phyloP scores from a whole-genome alignment of 2,888 invertebrate species.

The Theretra japonica region DNA sequence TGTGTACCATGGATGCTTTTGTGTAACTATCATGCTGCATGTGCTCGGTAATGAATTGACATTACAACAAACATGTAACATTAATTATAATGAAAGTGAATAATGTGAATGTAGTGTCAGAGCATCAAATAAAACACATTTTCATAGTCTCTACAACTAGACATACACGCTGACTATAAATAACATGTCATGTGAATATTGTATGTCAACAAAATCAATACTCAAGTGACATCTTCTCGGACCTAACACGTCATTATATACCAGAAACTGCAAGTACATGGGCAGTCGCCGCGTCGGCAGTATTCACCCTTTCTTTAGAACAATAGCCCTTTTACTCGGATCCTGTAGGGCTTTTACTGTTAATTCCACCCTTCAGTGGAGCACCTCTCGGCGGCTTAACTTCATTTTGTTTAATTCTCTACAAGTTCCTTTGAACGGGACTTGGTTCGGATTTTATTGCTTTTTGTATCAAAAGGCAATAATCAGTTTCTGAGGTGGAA shows the following conservation, averaged over 20 bases:
- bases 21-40: no score
- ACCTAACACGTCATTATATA: constrained; percentile 14
- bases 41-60: no score
- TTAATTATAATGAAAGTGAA: no score
- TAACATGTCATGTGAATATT: no score
- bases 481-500: neutral
- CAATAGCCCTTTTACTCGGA: constrained; percentile 49
- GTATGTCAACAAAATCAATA: neutral
- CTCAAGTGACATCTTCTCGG: neutral
- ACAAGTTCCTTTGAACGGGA: constrained; percentile 19
- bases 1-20: no score
- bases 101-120: no score
- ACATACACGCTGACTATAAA: no score
- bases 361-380: constrained; percentile 46
- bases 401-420: constrained; percentile 45
- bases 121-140: no score
- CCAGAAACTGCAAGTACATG: constrained; percentile 9
- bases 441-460: constrained; percentile 8
- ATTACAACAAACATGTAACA: no score
- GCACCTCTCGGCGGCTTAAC: constrained; percentile 49
- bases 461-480: constrained; percentile 1
- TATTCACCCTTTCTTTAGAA: constrained; percentile 40
- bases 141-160: no score
- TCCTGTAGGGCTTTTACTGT: constrained; percentile 26
- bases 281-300: constrained; percentile 22